Evolutionary conservation across 1,140 invertebrate species (phyloP).

Genomic region (Melipona quadrifasciata): DNA sequence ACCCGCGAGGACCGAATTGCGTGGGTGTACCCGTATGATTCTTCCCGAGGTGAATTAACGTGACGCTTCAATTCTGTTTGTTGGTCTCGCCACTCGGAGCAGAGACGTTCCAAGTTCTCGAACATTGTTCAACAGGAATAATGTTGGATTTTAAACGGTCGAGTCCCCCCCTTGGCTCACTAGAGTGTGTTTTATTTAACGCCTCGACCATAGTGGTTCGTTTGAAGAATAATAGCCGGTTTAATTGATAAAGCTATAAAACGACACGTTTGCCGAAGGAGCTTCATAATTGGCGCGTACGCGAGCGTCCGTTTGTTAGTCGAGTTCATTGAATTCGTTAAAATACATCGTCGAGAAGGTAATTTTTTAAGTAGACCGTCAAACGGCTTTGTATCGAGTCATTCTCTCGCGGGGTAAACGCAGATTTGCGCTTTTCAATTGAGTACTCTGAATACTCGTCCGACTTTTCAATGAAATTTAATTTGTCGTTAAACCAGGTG

Average conservation of each 20-base stretch:
- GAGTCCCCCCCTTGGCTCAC: no score
- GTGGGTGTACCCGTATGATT: slow-evolving; percentile 34
- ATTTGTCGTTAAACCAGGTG: neutral
- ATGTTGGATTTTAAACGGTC: neutral
- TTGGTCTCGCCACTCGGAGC: neutral
- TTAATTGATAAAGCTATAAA: slow-evolving; percentile 5
- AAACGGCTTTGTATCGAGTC: neutral
- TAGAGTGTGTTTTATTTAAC: neutral
- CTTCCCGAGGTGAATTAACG: slow-evolving; percentile 20
- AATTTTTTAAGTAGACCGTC: neutral
- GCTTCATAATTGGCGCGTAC: neutral
- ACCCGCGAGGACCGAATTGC: no score
- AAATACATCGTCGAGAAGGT: neutral
- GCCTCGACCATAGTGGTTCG: neutral
- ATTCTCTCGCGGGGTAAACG: neutral
- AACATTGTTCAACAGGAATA: neutral
- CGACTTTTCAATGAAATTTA: no score
- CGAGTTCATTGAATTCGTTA: neutral
- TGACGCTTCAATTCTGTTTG: slow-evolving; percentile 48
- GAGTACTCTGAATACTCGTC: no score
- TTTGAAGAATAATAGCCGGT: neutral
- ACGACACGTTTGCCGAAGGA: neutral
- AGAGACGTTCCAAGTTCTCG: neutral
- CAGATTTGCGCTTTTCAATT: no score
- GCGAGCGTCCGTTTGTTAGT: neutral